A percentile compares a stretch with the other conserved stretches of the same genome.
Evolutionary conservation across 2,113 vertebrate species (phyloP).

Genomic region (Zosterops lateralis): DNA sequence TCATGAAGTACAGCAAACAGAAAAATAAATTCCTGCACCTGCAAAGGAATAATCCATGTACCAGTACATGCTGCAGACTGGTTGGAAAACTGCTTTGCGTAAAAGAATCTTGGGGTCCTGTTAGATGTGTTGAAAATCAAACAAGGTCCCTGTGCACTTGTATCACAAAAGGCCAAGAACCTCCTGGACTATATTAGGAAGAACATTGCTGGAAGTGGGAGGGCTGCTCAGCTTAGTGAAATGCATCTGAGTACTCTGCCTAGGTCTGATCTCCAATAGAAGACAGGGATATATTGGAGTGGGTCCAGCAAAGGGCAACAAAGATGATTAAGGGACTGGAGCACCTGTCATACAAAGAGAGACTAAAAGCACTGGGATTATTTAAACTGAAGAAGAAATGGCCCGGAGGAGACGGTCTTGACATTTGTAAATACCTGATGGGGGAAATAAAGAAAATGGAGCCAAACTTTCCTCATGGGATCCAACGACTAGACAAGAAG

Average conservation of each 20-base stretch:
- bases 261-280: background rate
- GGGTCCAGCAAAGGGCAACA: background rate
- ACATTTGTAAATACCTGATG: background rate
- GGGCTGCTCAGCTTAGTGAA: background rate
- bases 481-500: background rate
- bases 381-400: background rate
- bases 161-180: background rate
- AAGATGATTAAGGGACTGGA: background rate
- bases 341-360: background rate
- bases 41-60: background rate
- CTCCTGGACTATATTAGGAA: background rate
- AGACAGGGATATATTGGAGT: background rate
- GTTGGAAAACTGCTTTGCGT: background rate
- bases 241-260: background rate
- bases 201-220: background rate
- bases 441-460: background rate
- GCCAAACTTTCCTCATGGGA: background rate
- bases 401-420: background rate
- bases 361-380: background rate
- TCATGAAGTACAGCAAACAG: background rate
- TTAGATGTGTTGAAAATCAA: background rate
- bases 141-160: accelerated
- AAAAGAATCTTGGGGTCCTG: background rate
- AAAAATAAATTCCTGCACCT: background rate
- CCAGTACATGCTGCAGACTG: background rate